phyloP scores from a whole-genome alignment of 2,113 vertebrate species.

The Hemichromis elongatus region DNA sequence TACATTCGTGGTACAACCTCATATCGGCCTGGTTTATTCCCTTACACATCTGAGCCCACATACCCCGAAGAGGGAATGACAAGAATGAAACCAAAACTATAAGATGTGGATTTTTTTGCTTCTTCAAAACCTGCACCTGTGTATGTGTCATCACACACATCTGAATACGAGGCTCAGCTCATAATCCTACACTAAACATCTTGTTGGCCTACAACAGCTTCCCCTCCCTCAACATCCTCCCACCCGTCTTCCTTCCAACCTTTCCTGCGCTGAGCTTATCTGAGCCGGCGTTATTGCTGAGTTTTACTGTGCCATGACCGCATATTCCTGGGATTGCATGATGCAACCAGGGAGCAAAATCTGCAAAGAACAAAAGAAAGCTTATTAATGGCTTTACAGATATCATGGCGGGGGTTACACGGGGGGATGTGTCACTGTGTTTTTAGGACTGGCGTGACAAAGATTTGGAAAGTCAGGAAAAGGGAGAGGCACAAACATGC shows the following conservation, averaged over 20 bases:
- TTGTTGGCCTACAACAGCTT: background rate
- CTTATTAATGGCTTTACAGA: background rate
- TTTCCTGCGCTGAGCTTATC: background rate
- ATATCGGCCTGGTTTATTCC: background rate
- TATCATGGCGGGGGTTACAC: background rate
- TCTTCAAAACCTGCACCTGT: slow-evolving; percentile 5
- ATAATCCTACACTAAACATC: background rate
- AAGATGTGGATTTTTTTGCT: slow-evolving; percentile 14
- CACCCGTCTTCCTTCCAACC: background rate
- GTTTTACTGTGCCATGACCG: background rate
- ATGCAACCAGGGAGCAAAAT: slow-evolving; percentile 30
- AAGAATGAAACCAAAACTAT: slow-evolving; percentile 1
- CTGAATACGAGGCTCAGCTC: background rate
- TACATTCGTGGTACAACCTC: slow-evolving; percentile 5
- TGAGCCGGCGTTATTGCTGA: background rate
- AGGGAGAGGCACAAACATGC: slow-evolving; percentile 11
- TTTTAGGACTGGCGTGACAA: background rate
- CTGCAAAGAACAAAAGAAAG: slow-evolving; percentile 34
- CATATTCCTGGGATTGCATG: slow-evolving; percentile 25
- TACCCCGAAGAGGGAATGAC: background rate
- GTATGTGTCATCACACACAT: background rate
- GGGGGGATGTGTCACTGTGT: background rate
- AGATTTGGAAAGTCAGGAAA: background rate
- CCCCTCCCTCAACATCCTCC: background rate
- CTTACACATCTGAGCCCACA: slow-evolving; percentile 17